Percentiles rank a stretch among this genome's conserved stretches.
Evolutionary conservation across 2,888 invertebrate genomes (phyloP).

Genomic region (Phrixothrix hirtus): DNA sequence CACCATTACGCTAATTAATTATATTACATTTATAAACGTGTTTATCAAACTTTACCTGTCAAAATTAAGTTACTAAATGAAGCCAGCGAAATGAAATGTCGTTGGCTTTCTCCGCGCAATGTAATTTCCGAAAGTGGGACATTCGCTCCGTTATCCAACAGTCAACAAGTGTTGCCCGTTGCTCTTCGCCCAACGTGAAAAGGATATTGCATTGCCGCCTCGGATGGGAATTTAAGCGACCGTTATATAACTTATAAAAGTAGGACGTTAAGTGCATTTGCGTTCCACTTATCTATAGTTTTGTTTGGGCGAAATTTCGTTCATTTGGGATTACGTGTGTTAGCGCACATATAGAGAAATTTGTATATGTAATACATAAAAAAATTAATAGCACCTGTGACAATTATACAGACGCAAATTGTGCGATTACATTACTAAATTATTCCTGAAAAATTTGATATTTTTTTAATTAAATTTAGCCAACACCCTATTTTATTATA

Average conservation of each 20-base stretch:
- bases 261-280: constrained; percentile 37
- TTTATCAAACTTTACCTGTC: background rate
- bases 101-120: constrained; percentile 25
- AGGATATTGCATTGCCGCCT: constrained; percentile 28
- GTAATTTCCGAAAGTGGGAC: constrained; percentile 27
- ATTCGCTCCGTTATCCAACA: constrained; percentile 23
- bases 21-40: background rate
- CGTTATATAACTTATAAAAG: constrained; percentile 32
- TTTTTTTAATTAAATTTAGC: no score
- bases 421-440: no score
- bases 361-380: no score
- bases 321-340: no score
- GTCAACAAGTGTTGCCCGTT: constrained; percentile 15
- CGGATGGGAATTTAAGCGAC: constrained; percentile 29
- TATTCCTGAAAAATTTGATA: no score
- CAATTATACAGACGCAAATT: no score
- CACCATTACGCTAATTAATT: no score
- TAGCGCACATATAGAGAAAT: no score
- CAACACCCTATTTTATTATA: no score
- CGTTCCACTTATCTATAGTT: constrained; percentile 30
- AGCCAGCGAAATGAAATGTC: constrained; percentile 26
- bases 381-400: no score
- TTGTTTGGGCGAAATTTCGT: background rate
- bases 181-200: constrained; percentile 10
- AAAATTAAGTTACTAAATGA: constrained; percentile 21